A percentile compares a stretch with the other conserved stretches of the same genome.
phyloP scores from a whole-genome alignment of 1,140 invertebrate species.

The Schlechtendalia chinensis region DNA sequence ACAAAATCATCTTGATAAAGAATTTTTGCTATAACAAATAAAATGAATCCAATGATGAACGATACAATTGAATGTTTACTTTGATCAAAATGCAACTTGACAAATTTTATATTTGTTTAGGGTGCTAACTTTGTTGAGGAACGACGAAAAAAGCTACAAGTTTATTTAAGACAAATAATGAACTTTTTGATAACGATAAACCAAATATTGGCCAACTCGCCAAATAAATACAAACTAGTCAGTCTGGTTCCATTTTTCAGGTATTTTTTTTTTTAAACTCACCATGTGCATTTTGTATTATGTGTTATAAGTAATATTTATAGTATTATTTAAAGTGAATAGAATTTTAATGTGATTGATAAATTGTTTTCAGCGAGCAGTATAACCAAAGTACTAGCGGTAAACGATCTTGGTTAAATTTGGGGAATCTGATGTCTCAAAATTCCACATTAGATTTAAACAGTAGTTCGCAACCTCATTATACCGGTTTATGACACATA shows the following conservation, averaged over 20 bases:
- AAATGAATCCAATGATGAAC: too few relatives aligned
- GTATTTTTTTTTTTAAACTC: slow-evolving; percentile 47
- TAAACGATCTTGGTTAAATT: slow-evolving; percentile 37
- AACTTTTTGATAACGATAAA: slow-evolving; percentile 53
- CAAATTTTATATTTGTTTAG: slow-evolving; percentile 45
- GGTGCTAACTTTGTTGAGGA: slow-evolving; percentile 55
- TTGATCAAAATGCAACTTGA: not conserved
- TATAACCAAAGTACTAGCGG: slow-evolving; percentile 43
- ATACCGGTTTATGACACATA: slow-evolving; percentile 46
- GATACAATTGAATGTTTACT: too few relatives aligned
- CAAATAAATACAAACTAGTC: slow-evolving; percentile 52
- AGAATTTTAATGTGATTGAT: too few relatives aligned
- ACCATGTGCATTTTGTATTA: too few relatives aligned
- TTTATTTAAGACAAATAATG: slow-evolving; percentile 54
- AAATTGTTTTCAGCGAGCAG: slow-evolving; percentile 30
- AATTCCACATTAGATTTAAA: slow-evolving; percentile 43
- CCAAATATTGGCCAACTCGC: slow-evolving; percentile 51
- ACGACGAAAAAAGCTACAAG: slow-evolving; percentile 53
- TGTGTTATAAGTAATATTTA: not conserved
- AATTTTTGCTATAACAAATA: too few relatives aligned
- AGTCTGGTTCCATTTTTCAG: slow-evolving; percentile 54
- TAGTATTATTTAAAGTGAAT: not conserved
- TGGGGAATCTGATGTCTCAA: slow-evolving; percentile 30
- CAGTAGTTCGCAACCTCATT: slow-evolving; percentile 35
- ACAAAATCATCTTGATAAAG: too few relatives aligned